A percentile compares a stretch with the other conserved stretches of the same genome.
Evolutionary conservation across 2,113 vertebrate species (phyloP).

Genomic region (Paralichthys olivaceus): DNA sequence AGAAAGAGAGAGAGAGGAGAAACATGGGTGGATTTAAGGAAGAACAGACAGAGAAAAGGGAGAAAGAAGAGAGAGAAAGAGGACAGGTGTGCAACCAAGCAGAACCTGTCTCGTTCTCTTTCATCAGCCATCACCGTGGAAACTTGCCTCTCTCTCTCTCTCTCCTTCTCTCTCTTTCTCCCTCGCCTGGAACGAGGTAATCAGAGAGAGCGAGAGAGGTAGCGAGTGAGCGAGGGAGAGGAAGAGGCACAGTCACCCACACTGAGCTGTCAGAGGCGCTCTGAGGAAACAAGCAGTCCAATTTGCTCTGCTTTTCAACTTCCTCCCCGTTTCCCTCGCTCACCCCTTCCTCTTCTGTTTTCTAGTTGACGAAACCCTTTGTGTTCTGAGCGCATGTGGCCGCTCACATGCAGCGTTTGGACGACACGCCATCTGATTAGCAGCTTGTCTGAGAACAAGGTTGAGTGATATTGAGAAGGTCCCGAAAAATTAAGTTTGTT

Average conservation of each 20-base stretch:
- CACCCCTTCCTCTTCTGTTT: slow-evolving; percentile 52
- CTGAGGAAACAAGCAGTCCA: slow-evolving; percentile 77
- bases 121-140: slow-evolving; percentile 79
- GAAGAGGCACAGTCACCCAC: slow-evolving; percentile 67
- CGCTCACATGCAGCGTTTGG: slow-evolving; percentile 34
- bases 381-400: slow-evolving; percentile 32
- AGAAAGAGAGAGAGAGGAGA: not conserved
- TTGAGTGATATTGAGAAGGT: not conserved
- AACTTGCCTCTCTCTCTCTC: slow-evolving; percentile 60
- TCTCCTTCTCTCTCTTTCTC: slow-evolving; percentile 29
- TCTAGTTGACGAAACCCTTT: slow-evolving; percentile 59
- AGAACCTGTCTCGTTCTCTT: slow-evolving; percentile 72
- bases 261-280: slow-evolving; percentile 76
- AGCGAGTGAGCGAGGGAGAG: slow-evolving; percentile 43
- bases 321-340: slow-evolving; percentile 51
- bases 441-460: slow-evolving; percentile 10
- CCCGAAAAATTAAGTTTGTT: too few relatives aligned
- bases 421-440: slow-evolving; percentile 37
- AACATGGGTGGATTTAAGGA: slow-evolving; percentile 39
- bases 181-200: slow-evolving; percentile 69
- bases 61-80: slow-evolving; percentile 9
- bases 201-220: slow-evolving; percentile 66
- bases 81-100: slow-evolving; percentile 9
- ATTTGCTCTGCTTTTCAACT: slow-evolving; percentile 77
- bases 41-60: slow-evolving; percentile 11